Evolutionary conservation across 2,113 vertebrate species (phyloP).

Genomic region (Promerops cafer): DNA sequence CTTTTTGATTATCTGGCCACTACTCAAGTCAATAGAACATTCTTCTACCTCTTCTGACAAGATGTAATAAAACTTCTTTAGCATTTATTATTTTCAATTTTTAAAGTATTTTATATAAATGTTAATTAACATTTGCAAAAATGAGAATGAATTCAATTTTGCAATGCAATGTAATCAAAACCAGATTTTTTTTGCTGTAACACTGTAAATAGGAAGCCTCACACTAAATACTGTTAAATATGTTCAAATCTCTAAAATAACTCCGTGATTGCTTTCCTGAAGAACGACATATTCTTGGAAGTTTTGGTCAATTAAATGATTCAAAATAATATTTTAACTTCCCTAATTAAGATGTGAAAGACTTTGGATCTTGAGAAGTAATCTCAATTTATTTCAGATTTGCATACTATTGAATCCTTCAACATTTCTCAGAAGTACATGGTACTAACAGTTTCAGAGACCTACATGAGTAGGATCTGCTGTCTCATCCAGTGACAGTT

Average conservation of each 20-base stretch:
- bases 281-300: background rate
- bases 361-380: background rate
- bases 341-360: background rate
- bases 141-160: background rate
- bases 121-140: background rate
- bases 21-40: background rate
- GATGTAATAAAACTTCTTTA: background rate
- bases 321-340: background rate
- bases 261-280: background rate
- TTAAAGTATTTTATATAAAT: background rate
- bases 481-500: background rate
- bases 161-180: background rate
- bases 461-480: background rate
- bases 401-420: background rate
- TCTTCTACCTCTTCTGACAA: background rate
- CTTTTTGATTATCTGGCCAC: background rate
- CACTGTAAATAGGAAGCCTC: background rate
- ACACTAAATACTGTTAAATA: background rate
- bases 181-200: background rate
- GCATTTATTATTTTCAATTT: background rate
- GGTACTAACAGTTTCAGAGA: background rate
- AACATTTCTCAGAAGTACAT: background rate
- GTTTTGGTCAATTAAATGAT: background rate
- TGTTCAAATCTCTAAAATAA: background rate
- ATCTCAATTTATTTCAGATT: background rate